These are phyloP conservation scores for Sphenopsis melanotis DNA, from an alignment of 2,797 vertebrate genomes.

Conservation along the genomic window DNA sequence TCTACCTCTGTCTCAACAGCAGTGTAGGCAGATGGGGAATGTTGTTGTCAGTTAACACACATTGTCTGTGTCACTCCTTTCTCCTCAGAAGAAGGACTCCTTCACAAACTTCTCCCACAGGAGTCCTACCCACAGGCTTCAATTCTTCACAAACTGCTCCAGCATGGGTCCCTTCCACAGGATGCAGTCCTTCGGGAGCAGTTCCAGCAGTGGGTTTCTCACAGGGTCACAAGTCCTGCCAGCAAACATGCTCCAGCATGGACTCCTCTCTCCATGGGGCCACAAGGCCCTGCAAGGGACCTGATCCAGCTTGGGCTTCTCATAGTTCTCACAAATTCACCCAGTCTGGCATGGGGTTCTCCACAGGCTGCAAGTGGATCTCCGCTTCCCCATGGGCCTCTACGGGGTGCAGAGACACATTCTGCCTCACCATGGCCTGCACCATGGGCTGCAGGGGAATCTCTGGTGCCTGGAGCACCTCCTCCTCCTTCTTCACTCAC, in stretches of 20 bases:
- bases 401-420: neutral
- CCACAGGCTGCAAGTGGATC: neutral
- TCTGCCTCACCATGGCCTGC: neutral
- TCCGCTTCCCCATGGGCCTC: neutral
- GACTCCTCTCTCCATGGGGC: neutral
- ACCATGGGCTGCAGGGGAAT: neutral
- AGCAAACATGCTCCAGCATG: neutral
- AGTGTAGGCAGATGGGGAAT: neutral
- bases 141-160: neutral
- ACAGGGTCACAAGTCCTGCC: neutral
- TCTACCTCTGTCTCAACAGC: neutral
- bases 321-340: neutral
- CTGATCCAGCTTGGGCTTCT: neutral
- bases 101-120: neutral
- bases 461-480: neutral
- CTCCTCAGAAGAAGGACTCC: neutral
- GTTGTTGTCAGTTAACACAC: neutral
- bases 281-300: neutral
- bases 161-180: neutral
- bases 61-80: fast-evolving
- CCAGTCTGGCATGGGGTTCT: neutral
- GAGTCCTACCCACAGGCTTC: neutral
- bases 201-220: neutral
- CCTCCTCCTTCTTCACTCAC: neutral
- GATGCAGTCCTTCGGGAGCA: neutral